These are phyloP conservation scores for Notocelia uddmanniana DNA, from an alignment of 2,888 invertebrate species.

Conservation along the genomic window DNA sequence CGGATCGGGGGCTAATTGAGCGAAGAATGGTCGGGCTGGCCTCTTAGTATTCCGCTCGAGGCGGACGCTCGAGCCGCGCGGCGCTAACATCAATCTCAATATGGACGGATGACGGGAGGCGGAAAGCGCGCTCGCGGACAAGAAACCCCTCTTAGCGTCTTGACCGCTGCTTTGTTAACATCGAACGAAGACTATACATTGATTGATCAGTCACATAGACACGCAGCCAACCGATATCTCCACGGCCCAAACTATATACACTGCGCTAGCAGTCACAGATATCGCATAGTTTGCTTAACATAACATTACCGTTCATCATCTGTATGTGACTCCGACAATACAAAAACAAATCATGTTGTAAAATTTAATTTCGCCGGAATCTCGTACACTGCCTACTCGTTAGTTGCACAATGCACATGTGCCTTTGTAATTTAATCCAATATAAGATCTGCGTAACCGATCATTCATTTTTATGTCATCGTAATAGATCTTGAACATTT, in stretches of 20 bases:
- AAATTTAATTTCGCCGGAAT: no score
- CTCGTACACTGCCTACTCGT: no score
- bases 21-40: slow-evolving; percentile 73
- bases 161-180: slow-evolving; percentile 63
- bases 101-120: slow-evolving; percentile 78
- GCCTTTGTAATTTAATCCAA: no score
- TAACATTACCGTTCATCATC: background rate
- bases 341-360: no score
- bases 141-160: slow-evolving; percentile 79
- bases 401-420: no score
- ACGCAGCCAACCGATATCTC: slow-evolving; percentile 45
- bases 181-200: slow-evolving; percentile 57
- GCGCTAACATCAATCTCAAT: slow-evolving; percentile 83
- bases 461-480: no score
- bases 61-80: slow-evolving; percentile 65
- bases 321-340: no score
- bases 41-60: slow-evolving; percentile 80
- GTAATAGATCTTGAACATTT: no score
- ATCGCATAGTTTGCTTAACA: background rate
- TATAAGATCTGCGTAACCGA: no score
- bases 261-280: background rate
- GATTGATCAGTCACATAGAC: slow-evolving; percentile 68
- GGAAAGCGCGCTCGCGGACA: slow-evolving; percentile 76
- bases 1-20: slow-evolving; percentile 79
- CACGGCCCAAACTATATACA: background rate